Percentiles rank a stretch among this genome's conserved stretches.
These are phyloP conservation scores for Rhincodon typus DNA, from an alignment of 2,797 vertebrate genomes.

Conservation along the genomic window DNA sequence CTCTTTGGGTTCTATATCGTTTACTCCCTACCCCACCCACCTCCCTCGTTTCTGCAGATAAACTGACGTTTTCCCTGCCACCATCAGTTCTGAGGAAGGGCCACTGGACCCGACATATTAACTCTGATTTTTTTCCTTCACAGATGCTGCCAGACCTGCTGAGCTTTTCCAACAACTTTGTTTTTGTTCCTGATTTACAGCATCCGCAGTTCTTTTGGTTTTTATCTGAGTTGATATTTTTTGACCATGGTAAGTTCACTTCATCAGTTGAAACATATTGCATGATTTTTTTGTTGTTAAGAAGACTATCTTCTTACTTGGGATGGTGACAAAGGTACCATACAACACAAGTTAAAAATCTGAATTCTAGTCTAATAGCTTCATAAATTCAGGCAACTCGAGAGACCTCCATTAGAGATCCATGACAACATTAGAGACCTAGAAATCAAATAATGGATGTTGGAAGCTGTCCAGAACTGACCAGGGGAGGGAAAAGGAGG, in stretches of 20 bases:
- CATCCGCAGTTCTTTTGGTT: too few species aligned
- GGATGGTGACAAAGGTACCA: neutral
- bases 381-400: neutral
- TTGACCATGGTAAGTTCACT: neutral
- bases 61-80: too few species aligned
- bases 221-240: neutral
- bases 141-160: too few species aligned
- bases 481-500: neutral
- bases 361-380: neutral
- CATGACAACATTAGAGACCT: neutral
- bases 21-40: too few species aligned
- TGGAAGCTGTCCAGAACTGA: neutral
- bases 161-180: too few species aligned
- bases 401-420: neutral
- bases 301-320: neutral
- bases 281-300: neutral
- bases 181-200: too few species aligned
- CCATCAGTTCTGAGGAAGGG: too few species aligned
- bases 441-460: neutral
- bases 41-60: too few species aligned
- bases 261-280: neutral
- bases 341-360: neutral
- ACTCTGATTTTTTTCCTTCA: too few species aligned
- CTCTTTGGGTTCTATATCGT: too few species aligned
- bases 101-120: too few species aligned